Conservation (phyloP, 2,888 invertebrate genomes). For the Ectropis crepuscularia region DNA sequence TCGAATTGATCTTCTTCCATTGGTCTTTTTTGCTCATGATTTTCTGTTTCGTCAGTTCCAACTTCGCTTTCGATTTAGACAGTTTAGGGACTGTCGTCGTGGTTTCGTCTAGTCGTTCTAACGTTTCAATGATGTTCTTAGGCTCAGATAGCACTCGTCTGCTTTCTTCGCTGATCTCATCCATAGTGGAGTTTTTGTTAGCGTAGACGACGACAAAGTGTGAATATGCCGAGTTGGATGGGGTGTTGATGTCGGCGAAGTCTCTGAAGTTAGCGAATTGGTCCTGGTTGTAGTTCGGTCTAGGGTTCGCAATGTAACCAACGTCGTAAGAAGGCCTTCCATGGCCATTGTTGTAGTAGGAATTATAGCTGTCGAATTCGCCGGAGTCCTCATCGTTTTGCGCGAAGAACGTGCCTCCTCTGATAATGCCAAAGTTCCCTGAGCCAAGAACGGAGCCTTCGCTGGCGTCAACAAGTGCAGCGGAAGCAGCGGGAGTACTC, state of each 20-base stretch:
- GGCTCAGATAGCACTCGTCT: conserved; percentile 82
- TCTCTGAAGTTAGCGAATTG: conserved; percentile 96
- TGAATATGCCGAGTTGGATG: conserved; percentile 91
- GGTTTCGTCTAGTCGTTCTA: conserved; percentile 88
- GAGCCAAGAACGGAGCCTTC: conserved; percentile 89
- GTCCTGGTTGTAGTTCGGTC: conserved; percentile 90
- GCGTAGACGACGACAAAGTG: conserved; percentile 94
- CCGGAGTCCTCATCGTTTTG: conserved; percentile 87
- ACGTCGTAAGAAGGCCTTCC: conserved; percentile 87
- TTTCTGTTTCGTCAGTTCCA: conserved; percentile 81
- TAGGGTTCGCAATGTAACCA: conserved; percentile 87
- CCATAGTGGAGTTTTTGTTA: conserved; percentile 89
- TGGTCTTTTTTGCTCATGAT: conserved; percentile 73
- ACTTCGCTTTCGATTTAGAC: conserved; percentile 87
- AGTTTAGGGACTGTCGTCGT: conserved; percentile 72
- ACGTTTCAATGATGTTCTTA: conserved; percentile 93
- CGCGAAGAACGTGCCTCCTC: conserved; percentile 94
- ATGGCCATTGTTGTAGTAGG: conserved; percentile 88
- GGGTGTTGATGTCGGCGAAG: conserved; percentile 95
- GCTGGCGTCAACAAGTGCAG: conserved; percentile 79
- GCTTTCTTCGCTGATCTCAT: conserved; percentile 78
- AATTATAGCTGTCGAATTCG: conserved; percentile 85
- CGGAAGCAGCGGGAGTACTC: conserved; percentile 61
- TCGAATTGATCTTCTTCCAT: conserved; percentile 74
- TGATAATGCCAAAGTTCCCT: conserved; percentile 94